Percentiles rank a stretch among this genome's conserved stretches.
These are phyloP conservation scores for Syrista parreyssii DNA, from an alignment of 2,888 invertebrate species.

Conservation along the genomic window DNA sequence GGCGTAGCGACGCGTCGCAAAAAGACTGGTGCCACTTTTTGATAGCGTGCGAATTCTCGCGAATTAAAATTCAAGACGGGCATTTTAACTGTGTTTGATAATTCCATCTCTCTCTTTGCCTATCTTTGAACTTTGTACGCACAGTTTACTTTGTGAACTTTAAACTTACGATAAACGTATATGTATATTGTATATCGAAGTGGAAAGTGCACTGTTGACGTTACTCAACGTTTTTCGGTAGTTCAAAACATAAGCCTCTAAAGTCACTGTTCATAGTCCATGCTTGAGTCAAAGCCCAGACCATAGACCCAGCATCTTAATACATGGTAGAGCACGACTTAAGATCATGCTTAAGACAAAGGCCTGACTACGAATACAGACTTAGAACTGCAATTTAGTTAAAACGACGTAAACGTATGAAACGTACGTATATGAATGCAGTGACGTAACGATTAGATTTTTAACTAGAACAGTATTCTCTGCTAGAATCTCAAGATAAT, in stretches of 20 bases:
- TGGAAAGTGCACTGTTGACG: background rate
- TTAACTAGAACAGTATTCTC: background rate
- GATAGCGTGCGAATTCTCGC: background rate
- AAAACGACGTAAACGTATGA: background rate
- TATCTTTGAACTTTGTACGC: background rate
- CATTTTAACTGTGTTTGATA: background rate
- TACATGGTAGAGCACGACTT: no score
- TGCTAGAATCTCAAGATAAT: background rate
- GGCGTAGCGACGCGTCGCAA: background rate
- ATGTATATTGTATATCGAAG: background rate
- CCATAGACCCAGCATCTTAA: no score
- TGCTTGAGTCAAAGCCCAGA: no score
- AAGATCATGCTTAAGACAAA: no score
- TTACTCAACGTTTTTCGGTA: background rate
- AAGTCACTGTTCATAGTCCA: background rate
- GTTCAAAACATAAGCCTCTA: background rate
- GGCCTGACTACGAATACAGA: no score
- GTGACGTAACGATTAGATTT: background rate
- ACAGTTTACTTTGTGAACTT: background rate
- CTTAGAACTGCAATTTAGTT: background rate
- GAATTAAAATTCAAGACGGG: background rate
- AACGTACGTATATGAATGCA: background rate
- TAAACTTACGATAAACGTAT: background rate
- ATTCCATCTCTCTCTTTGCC: background rate
- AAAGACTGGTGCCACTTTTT: background rate